Evolutionary conservation across 2,888 invertebrate species (phyloP), one percentile per base, ranked within the genome.

Genomic region (Brassicogethes aeneus): DNA sequence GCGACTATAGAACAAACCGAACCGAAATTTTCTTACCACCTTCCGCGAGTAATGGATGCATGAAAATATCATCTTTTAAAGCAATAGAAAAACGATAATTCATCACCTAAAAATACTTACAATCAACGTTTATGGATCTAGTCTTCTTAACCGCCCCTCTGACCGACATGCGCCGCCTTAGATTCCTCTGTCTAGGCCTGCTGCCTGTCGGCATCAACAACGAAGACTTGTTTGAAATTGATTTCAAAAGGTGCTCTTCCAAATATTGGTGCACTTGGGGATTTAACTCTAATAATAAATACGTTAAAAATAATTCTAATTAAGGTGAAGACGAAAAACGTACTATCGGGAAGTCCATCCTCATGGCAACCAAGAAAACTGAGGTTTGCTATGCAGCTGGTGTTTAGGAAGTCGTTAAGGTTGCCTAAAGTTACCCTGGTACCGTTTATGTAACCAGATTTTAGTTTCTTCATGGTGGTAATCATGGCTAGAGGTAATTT

Each of bases 391-490:
- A 99, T 89, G 47, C 96, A 97, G 2, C 97, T 97, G 0, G 99
- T 99, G 58, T 86, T 95, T 42, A 97, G 71, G 66, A 99, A 99
- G 53, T 97, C 96, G 48, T 85, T 85, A 17, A 99, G 71, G 63
- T 87, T 85, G n/a, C 97, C 96, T 44, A 99, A 71, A 42, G 94
- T 91, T 0, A 99, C 96, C 55, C 96, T 78, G 0, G 97, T 96
- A n/a, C 97, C 99, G 62, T 95, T 95, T 39, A 97, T 93, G 64
- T 99, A 99, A 7, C 99, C 99, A 44, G 94, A 95, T 67, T 95
- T 94, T 2, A 99, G 72, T 69, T 99, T 99, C 63, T 95, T 93
- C 80, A 99, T 91, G 1, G 97, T 97, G 2, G 94, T 93, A 54
- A 96, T 85, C 82, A 99, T 91, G 0, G 95, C 90, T 64, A 90